Base-by-base conservation (phyloP, 2,888 invertebrate genomes). In the Muschampia plurimacula region DNA sequence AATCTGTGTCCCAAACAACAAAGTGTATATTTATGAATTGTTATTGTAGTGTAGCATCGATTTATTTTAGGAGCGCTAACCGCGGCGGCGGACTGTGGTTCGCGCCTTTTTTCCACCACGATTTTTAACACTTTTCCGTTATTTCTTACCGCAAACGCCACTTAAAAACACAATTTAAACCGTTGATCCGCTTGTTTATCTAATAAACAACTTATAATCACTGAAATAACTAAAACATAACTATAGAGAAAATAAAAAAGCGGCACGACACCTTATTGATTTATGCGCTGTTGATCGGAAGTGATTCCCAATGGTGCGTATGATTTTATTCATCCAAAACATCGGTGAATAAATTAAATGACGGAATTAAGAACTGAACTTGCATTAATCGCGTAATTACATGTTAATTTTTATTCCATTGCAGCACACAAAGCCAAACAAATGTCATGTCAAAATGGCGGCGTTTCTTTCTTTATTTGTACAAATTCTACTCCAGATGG, bases 391-490 rank as follows among this genome's bases (percentile, higher is more conserved):
- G 77, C 79, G 76, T 83, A 87, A 87, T 89, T 88, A 90, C 85
- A 89, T 86, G 86, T 82, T 90, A 88, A 83, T 69, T 82, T 85
- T 80, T 76, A 85, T 79, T 81, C 22, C 22, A 0, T 22, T 22
- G 82, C 79, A 82, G 84, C 89, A 93, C 90, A 93, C 93, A 94
- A 94, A 93, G 93, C 93, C 89, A 93, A 94, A 93, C 94, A 95
- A 94, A 93, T 93, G 94, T 94, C 93, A 95, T 93, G 94, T 94
- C 93, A 95, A 95, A 94, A 95, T 94, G 94, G 94, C 94, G 94
- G 94, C 93, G 90, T 86, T 87, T 84, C 83, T 86, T 82, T 85
- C 75, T 80, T 79, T 73, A 82, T 83, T 74, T 79, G 55, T 71
- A 52, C 72, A 74, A 83, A 39, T 62, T 84, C 81, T 80, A 81